These are phyloP conservation scores for Drosophila novamexicana DNA, from an alignment of 1,140 invertebrate species.

Conservation along the genomic window DNA sequence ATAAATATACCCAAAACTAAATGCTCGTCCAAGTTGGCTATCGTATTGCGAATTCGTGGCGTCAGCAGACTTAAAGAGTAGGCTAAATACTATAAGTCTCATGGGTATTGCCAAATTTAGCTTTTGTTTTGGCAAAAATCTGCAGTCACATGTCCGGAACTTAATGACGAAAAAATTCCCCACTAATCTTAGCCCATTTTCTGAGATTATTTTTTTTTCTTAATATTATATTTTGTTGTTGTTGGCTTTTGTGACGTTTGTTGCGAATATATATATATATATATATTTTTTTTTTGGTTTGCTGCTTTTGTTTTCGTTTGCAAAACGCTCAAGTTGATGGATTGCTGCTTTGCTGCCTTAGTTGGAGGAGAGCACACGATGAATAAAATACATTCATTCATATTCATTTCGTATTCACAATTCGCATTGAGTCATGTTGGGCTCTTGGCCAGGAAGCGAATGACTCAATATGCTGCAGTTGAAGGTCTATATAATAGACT, in stretches of 20 bases:
- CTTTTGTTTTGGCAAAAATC: constrained; percentile 36
- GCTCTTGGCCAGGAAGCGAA: constrained; percentile 51
- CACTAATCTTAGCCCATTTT: constrained; percentile 8
- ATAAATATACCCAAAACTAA: not conserved
- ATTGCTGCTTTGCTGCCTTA: constrained; percentile 51
- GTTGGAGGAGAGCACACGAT: constrained; percentile 10
- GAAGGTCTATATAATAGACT: constrained; percentile 39
- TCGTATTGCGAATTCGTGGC: constrained; percentile 22
- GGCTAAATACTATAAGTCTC: not conserved
- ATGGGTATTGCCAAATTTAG: constrained; percentile 19
- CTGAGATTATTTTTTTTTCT: not conserved
- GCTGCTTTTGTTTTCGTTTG: constrained; percentile 12
- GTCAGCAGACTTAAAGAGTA: constrained; percentile 9
- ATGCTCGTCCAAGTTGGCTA: constrained; percentile 3
- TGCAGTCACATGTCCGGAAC: constrained; percentile 60
- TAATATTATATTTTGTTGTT: constrained; percentile 14
- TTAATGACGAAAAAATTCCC: constrained; percentile 36
- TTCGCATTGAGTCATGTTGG: constrained; percentile 59
- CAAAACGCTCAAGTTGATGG: constrained; percentile 51
- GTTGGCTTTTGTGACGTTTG: constrained; percentile 61
- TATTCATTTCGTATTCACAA: constrained; percentile 45
- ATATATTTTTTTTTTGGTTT: not conserved
- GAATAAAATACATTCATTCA: constrained; percentile 39
- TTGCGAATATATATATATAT: constrained; percentile 20
- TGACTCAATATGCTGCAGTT: constrained; percentile 42